Evolutionary conservation across 2,797 vertebrate genomes (phyloP), one percentile per base, ranked within the genome.

Genomic region (Neosilurus hyrtlii): DNA sequence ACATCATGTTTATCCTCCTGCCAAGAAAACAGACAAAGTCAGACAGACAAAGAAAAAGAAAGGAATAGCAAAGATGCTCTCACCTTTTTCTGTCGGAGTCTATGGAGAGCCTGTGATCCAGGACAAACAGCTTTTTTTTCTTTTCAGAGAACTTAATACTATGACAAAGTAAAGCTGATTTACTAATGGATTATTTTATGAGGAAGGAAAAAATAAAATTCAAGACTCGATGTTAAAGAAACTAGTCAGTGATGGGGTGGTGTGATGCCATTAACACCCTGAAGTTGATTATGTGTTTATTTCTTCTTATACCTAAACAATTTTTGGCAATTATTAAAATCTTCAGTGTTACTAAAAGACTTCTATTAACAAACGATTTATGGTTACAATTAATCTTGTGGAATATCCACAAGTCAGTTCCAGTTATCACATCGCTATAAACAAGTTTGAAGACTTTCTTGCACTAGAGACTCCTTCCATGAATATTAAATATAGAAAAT

Each of bases 1-100:
- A 93, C 84, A 86, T 94, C 95, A 94, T 96, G 94, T 96, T 97
- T 97, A 95, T 92, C 94, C 94, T 95, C 92, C 94, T 93, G 92
- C 91, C 94, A 93, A 93, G 94, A 96, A 96, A 95, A 96, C 93
- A 95, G 92, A 92, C 76, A 88, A 73, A 70, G 88, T 90, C 91
- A 92, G 74, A 86, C 89, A 84, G 89, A 90, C 65, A 88, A 83
- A 79, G 82, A 74, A 76, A 86, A 75, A 79, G 56, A 59, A 9
- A 79, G 78, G 75, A 59, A 70, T 63, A 51, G 63, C 56, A 52
- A 84, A 62, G 79, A 68, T 51, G 65, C 49, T 63, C 73, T 24
- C 26, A 76, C 70, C 70, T 70, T 79, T 18, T 26, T 68, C 0
- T 12, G 18, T 35, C 51, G 4, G 57, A n/a, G n/a, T 26, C 51